Percentiles rank a stretch among this genome's conserved stretches.
These are phyloP conservation scores for Bufo bufo DNA, from an alignment of 2,113 vertebrate species.

Conservation along the genomic window DNA sequence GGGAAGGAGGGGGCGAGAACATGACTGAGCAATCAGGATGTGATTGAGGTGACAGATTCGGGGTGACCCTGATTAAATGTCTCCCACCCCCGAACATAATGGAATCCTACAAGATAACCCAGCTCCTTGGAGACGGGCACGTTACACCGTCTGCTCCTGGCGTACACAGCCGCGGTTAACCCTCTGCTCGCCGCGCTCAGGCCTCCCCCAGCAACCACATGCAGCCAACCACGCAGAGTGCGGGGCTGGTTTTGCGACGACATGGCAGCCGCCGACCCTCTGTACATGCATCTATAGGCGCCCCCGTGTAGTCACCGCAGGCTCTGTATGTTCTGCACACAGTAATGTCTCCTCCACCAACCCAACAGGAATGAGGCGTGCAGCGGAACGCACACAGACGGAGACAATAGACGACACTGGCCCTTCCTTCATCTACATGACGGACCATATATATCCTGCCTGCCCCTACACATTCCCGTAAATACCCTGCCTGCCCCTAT, in stretches of 20 bases:
- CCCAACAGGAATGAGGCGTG: background rate
- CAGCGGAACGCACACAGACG: background rate
- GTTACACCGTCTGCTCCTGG: conserved; percentile 25
- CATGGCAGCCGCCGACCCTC: background rate
- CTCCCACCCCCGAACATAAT: background rate
- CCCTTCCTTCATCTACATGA: background rate
- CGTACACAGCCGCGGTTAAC: background rate
- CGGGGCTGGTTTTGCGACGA: background rate
- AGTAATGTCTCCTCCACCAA: background rate
- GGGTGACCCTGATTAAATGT: conserved; percentile 14
- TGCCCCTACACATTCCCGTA: background rate
- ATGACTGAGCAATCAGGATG: background rate
- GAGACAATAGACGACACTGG: conserved; percentile 5
- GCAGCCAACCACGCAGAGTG: conserved; percentile 16
- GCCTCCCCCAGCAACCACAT: conserved; percentile 31
- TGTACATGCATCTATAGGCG: background rate
- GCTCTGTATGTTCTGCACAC: background rate
- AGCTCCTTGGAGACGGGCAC: background rate
- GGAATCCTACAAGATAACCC: background rate
- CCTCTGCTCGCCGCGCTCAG: background rate
- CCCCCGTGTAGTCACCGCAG: background rate
- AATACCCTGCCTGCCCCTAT: no score
- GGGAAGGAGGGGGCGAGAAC: background rate
- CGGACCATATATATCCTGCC: background rate
- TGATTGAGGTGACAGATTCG: background rate